Evolutionary conservation across 2,113 vertebrate genomes (phyloP).

Genomic region (Ifrita kowaldi): DNA sequence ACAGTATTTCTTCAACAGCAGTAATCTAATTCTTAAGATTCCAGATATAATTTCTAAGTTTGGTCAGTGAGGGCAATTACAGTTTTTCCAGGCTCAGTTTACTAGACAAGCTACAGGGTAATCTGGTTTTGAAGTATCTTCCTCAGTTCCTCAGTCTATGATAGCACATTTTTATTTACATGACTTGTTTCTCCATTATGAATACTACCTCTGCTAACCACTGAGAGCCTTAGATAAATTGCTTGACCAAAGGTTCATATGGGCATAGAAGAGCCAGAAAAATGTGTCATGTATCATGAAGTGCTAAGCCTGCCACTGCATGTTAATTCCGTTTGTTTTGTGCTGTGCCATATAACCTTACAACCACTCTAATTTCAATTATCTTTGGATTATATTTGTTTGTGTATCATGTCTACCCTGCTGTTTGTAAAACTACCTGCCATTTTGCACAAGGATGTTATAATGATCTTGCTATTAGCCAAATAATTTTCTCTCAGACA

Average conservation of each 20-base stretch:
- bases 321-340: not conserved
- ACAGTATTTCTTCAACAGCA: not conserved
- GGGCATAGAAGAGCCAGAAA: not conserved
- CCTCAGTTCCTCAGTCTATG: not conserved
- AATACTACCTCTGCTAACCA: not conserved
- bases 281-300: not conserved
- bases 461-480: slow-evolving; percentile 5
- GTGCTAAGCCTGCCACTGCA: not conserved
- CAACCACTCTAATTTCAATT: not conserved
- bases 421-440: not conserved
- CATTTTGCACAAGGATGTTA: not conserved
- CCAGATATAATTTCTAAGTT: not conserved
- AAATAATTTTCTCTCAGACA: slow-evolving; percentile 5
- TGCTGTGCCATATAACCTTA: not conserved
- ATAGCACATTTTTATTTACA: not conserved
- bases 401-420: not conserved
- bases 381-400: not conserved
- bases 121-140: not conserved
- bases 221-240: not conserved
- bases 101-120: not conserved
- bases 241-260: not conserved
- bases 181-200: not conserved
- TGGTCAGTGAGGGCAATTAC: not conserved
- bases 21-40: not conserved
- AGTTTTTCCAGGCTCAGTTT: not conserved